Evolutionary conservation across 2,113 vertebrate genomes (phyloP).

Genomic region (Harpagus bidentatus): DNA sequence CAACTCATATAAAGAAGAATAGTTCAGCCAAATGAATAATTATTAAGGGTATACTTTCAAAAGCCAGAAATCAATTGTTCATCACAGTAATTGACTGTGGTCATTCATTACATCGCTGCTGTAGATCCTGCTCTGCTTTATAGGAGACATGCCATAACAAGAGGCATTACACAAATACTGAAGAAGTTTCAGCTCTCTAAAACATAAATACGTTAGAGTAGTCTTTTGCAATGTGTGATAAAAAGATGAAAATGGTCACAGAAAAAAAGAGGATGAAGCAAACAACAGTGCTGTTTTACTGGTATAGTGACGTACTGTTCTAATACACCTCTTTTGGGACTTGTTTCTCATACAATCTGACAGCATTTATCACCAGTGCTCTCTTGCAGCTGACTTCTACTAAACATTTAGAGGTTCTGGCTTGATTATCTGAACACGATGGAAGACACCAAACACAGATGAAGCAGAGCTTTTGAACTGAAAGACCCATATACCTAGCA

Average conservation of each 20-base stretch:
- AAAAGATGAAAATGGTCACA: neutral
- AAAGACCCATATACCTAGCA: neutral
- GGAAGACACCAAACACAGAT: neutral
- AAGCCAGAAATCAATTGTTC: conserved; percentile 32
- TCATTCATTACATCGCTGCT: neutral
- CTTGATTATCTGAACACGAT: neutral
- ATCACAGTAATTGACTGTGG: neutral
- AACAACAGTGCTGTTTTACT: neutral
- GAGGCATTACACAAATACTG: neutral
- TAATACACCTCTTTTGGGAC: neutral
- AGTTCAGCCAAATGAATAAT: conserved; percentile 20
- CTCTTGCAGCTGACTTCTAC: neutral
- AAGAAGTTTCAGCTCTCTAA: neutral
- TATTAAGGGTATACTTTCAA: conserved; percentile 9
- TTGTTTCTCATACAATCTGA: neutral
- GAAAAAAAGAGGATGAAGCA: neutral
- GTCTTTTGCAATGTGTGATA: neutral
- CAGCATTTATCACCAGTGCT: neutral
- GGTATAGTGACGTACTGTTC: neutral
- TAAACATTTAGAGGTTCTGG: neutral
- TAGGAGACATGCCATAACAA: neutral
- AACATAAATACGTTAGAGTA: neutral
- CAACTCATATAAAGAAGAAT: neutral
- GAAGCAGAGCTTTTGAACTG: neutral
- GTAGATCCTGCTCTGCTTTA: neutral